These are phyloP conservation scores for Hirtodrosophila trivittata DNA, from an alignment of 2,888 invertebrate species.

Conservation along the genomic window DNA sequence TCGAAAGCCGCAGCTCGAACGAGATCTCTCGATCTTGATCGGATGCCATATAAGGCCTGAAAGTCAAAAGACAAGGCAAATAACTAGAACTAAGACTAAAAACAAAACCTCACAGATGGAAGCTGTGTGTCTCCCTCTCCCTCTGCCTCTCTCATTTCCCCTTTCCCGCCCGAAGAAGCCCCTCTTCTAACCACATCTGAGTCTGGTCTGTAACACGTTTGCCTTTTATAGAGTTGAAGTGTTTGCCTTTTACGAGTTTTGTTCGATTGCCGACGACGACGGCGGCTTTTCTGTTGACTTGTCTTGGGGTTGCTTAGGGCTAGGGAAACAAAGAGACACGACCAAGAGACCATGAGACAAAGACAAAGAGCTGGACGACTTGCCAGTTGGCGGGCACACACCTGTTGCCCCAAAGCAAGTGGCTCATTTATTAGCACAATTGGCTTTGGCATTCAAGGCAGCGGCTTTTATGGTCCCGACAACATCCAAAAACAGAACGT, in stretches of 20 bases:
- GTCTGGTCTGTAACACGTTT: slow-evolving; percentile 34
- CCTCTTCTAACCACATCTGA: not conserved
- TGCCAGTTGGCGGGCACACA: slow-evolving; percentile 27
- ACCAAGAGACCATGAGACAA: not conserved
- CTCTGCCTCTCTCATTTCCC: not conserved
- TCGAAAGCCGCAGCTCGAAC: slow-evolving; percentile 1
- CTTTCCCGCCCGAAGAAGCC: not conserved
- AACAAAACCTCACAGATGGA: slow-evolving; percentile 18
- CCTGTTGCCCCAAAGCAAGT: slow-evolving; percentile 65
- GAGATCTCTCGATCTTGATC: slow-evolving; percentile 15
- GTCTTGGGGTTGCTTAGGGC: slow-evolving; percentile 11
- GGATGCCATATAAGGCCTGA: slow-evolving; percentile 38
- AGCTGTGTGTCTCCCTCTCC: slow-evolving; percentile 10
- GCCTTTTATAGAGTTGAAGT: slow-evolving; percentile 57
- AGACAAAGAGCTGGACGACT: slow-evolving; percentile 1
- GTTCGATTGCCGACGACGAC: slow-evolving; percentile 34
- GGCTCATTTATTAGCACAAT: slow-evolving; percentile 69
- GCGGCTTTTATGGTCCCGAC: slow-evolving; percentile 26
- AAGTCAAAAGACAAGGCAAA: slow-evolving; percentile 25
- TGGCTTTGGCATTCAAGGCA: slow-evolving; percentile 50
- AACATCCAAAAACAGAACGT: slow-evolving; percentile 17
- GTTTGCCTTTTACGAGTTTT: slow-evolving; percentile 26
- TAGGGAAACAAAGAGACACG: slow-evolving; percentile 3
- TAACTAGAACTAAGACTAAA: slow-evolving; percentile 14
- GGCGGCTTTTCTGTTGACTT: slow-evolving; percentile 12